phyloP scores from a whole-genome alignment of 2,888 invertebrate species.

The Aradus depressus region DNA sequence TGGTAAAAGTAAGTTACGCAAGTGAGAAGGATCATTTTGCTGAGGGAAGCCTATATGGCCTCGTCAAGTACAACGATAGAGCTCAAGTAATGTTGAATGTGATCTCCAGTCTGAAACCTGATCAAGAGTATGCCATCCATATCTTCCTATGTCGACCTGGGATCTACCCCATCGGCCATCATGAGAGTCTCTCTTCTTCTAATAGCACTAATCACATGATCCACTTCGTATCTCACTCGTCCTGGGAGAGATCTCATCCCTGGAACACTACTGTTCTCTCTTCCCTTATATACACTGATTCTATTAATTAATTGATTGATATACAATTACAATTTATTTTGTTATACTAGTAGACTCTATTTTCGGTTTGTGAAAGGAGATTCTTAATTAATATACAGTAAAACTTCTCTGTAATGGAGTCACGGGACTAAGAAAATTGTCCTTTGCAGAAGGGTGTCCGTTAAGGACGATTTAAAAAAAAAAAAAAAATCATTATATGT shows the following conservation, averaged over 20 bases:
- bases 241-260: conserved; percentile 25
- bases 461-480: too few species aligned
- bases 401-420: too few species aligned
- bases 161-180: conserved; percentile 22
- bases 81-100: conserved; percentile 16
- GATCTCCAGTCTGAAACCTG: conserved; percentile 16
- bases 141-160: conserved; percentile 23
- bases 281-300: conserved; percentile 19
- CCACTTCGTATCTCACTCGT: conserved; percentile 24
- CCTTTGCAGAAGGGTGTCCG: too few species aligned
- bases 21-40: conserved; percentile 21
- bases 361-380: too few species aligned
- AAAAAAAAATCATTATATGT: too few species aligned
- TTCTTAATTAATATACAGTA: too few species aligned
- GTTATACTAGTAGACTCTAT: too few species aligned
- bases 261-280: conserved; percentile 25
- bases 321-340: too few species aligned
- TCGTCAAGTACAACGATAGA: conserved; percentile 21
- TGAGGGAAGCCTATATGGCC: conserved; percentile 19
- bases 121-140: conserved; percentile 22
- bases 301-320: conserved; percentile 6
- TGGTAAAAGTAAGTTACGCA: conserved; percentile 23
- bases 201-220: conserved; percentile 13
- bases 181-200: conserved; percentile 5
- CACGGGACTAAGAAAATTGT: too few species aligned